phyloP scores from a whole-genome alignment of 2,888 invertebrate species.

The Cephus runcator region DNA sequence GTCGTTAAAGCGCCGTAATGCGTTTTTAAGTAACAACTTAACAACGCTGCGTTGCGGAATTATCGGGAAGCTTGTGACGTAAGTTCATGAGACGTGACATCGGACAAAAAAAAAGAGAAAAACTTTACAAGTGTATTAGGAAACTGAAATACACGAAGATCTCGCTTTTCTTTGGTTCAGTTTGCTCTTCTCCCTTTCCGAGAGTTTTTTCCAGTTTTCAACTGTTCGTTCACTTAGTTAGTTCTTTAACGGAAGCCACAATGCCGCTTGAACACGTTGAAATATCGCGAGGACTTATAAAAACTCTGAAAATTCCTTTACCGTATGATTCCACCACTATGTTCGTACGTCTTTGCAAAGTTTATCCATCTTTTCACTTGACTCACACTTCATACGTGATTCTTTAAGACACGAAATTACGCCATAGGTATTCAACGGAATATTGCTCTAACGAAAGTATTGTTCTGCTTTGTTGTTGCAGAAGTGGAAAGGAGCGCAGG shows the following conservation, averaged over 20 bases:
- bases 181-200: background rate
- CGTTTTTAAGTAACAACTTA: background rate
- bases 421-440: background rate
- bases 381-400: background rate
- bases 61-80: background rate
- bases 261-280: conserved; percentile 7
- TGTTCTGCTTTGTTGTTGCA: conserved; percentile 41
- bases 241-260: conserved; percentile 13
- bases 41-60: background rate
- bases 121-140: background rate
- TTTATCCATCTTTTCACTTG: background rate
- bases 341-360: background rate
- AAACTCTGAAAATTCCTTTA: conserved; percentile 43
- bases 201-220: background rate
- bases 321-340: conserved; percentile 5
- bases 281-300: conserved; percentile 37
- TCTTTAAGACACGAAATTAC: background rate
- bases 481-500: conserved; percentile 52
- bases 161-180: background rate
- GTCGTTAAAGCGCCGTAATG: background rate
- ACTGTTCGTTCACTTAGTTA: conserved; percentile 9
- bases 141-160: background rate
- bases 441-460: background rate
- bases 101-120: too few species aligned
- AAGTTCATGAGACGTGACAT: background rate